These are phyloP conservation scores for Halyomorpha halys DNA, from an alignment of 1,140 invertebrate species.

Conservation along the genomic window DNA sequence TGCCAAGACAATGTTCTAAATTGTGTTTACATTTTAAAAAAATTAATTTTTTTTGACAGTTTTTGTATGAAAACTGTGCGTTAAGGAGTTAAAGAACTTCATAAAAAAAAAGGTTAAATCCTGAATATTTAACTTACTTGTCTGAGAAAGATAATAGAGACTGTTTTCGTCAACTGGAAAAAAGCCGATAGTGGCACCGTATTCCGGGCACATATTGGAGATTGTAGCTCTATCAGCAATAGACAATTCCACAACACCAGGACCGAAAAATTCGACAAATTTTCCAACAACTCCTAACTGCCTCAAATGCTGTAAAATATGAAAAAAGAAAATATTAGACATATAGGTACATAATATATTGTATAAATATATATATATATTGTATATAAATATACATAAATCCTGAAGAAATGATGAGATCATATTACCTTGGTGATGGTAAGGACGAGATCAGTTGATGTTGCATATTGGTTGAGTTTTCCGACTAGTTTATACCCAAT, in stretches of 20 bases:
- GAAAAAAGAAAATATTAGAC: slow-evolving; percentile 7
- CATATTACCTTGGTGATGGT: slow-evolving; percentile 84
- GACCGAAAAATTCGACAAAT: slow-evolving; percentile 97
- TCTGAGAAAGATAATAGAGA: slow-evolving; percentile 76
- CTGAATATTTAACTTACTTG: slow-evolving; percentile 55
- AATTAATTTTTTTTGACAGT: too few relatives aligned
- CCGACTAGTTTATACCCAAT: slow-evolving; percentile 88
- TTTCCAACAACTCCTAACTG: slow-evolving; percentile 94
- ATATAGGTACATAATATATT: neutral
- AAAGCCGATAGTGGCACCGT: slow-evolving; percentile 90
- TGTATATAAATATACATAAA: too few relatives aligned
- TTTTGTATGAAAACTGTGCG: too few relatives aligned
- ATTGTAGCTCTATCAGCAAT: slow-evolving; percentile 91
- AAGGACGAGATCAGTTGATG: slow-evolving; percentile 93
- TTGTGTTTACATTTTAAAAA: too few relatives aligned
- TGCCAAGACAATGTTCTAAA: too few relatives aligned
- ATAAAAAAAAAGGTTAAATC: too few relatives aligned
- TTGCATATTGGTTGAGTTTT: slow-evolving; percentile 68
- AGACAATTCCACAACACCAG: slow-evolving; percentile 77
- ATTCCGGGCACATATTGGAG: slow-evolving; percentile 97
- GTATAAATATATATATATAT: too few relatives aligned
- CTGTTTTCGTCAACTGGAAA: slow-evolving; percentile 89
- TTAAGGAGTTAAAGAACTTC: too few relatives aligned
- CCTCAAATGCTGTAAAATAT: slow-evolving; percentile 63
- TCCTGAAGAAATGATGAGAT: neutral